Base-by-base conservation (phyloP, 2,113 vertebrate species). In the Alosa alosa region DNA sequence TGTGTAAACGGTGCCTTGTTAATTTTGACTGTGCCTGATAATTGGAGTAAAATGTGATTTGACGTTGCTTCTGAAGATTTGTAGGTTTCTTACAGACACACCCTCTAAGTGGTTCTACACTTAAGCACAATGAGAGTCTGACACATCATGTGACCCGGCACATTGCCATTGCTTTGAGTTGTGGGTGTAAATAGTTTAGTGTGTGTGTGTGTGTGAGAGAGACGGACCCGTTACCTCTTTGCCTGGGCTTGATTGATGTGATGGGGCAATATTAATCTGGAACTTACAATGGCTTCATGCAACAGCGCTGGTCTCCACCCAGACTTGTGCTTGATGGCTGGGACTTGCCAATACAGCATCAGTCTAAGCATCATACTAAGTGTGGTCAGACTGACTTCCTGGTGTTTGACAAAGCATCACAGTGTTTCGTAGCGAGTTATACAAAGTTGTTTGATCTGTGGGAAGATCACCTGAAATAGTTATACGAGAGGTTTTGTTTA, bases 231-330 rank as follows among this genome's bases (percentile, higher is more conserved):
- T 78, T 78, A 36, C 72, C 11, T 39, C 72, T 78, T 78, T 78
- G 10, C 72, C 64, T 68, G 64, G 36, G 5, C 25, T 78, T 78
- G 36, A 78, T 78, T 78, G 15, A 78, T 78, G 72, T 78, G 72
- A 78, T 78, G 72, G 25, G 17, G 72, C 72, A 78, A 78, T 78
- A 78, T 36, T 78, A 78, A 78, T 78, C 72, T 78, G 15, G 72
- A 36, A 36, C 72, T 17, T 15, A 41, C 72, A 78, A 17, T 78
- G 72, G 11, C 36, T 13, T 39, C 72, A 78, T 78, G 39, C 25
- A 78, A 36, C 72, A 78, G 31, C 5, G 13, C 72, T 78, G 72
- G 72, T 31, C 31, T 39, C 72, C 72, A 78, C 72, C 72, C 72
- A 78, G 31, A 39, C 31, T 39, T 41, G 25, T 41, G 25, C 36